Evolutionary conservation across 2,888 invertebrate species (phyloP).

Genomic region (Polyploca ridens): DNA sequence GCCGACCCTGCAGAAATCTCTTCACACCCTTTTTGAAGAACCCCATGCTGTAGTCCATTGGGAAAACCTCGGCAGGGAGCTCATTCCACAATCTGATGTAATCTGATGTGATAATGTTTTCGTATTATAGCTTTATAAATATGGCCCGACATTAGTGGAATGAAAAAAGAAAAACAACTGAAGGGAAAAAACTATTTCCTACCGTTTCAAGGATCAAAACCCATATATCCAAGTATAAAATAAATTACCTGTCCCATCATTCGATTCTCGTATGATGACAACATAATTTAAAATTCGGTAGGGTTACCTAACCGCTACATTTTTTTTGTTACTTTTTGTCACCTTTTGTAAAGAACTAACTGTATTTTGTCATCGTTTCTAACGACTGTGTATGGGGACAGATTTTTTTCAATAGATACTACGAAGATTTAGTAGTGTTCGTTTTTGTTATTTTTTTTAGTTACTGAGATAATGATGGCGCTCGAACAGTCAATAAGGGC

Average conservation of each 20-base stretch:
- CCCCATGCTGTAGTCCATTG: too few species aligned
- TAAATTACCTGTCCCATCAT: constrained; percentile 50
- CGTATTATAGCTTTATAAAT: too few species aligned
- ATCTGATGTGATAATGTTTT: too few species aligned
- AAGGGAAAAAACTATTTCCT: not conserved
- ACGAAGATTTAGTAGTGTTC: constrained; percentile 54
- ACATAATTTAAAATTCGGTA: constrained; percentile 60
- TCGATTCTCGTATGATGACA: constrained; percentile 63
- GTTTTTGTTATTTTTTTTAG: constrained; percentile 45
- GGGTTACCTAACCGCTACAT: constrained; percentile 68
- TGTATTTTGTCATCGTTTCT: constrained; percentile 42
- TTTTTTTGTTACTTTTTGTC: constrained; percentile 36
- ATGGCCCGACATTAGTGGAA: too few species aligned
- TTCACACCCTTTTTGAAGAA: too few species aligned
- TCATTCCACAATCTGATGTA: too few species aligned
- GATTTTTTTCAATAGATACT: constrained; percentile 35
- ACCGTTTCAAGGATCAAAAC: constrained; percentile 29
- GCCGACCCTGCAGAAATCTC: too few species aligned
- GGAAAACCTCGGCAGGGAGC: too few species aligned
- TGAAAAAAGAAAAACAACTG: too few species aligned
- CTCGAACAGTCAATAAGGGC: constrained; percentile 58
- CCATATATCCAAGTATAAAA: constrained; percentile 16
- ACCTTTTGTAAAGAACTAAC: constrained; percentile 38
- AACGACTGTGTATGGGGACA: constrained; percentile 26
- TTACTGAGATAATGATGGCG: constrained; percentile 47